These are phyloP conservation scores for Drosophila nr. medialis DNA, from an alignment of 2,888 invertebrate species.

Conservation along the genomic window DNA sequence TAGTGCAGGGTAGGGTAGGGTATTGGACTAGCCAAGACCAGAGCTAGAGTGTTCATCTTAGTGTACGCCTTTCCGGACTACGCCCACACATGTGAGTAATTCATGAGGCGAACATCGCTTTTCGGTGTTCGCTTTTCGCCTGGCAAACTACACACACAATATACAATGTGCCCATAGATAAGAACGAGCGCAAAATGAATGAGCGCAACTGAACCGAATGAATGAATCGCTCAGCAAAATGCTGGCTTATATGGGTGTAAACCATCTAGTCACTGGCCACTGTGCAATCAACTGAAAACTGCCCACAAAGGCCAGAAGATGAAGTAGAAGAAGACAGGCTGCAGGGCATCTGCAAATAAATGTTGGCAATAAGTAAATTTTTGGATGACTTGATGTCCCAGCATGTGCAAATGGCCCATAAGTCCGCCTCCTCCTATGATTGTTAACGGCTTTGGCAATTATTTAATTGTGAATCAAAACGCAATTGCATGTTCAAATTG, in stretches of 20 bases:
- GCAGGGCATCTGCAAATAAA: constrained; percentile 50
- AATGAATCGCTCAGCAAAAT: constrained; percentile 20
- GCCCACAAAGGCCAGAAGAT: constrained; percentile 33
- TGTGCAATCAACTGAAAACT: constrained; percentile 67
- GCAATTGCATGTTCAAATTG: constrained; percentile 53
- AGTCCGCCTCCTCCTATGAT: constrained; percentile 2
- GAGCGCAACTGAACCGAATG: constrained; percentile 25
- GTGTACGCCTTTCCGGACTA: constrained; percentile 15
- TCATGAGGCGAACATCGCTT: constrained; percentile 52
- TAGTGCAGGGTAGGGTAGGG: background rate
- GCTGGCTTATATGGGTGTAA: background rate
- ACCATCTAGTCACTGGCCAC: constrained; percentile 18
- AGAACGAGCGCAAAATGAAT: constrained; percentile 23
- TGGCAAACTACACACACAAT: constrained; percentile 40
- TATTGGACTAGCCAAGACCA: background rate
- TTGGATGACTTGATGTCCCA: constrained; percentile 11
- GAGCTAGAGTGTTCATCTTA: constrained; percentile 7
- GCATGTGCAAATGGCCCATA: background rate
- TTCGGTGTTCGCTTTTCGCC: constrained; percentile 25
- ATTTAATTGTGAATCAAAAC: constrained; percentile 46
- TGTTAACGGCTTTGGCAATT: constrained; percentile 43
- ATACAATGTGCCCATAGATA: constrained; percentile 46
- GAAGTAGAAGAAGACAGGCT: background rate
- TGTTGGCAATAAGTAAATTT: constrained; percentile 43
- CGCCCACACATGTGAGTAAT: constrained; percentile 45